These are phyloP conservation scores for Gallinago stenura DNA, from an alignment of 2,797 vertebrate genomes.

Conservation along the genomic window DNA sequence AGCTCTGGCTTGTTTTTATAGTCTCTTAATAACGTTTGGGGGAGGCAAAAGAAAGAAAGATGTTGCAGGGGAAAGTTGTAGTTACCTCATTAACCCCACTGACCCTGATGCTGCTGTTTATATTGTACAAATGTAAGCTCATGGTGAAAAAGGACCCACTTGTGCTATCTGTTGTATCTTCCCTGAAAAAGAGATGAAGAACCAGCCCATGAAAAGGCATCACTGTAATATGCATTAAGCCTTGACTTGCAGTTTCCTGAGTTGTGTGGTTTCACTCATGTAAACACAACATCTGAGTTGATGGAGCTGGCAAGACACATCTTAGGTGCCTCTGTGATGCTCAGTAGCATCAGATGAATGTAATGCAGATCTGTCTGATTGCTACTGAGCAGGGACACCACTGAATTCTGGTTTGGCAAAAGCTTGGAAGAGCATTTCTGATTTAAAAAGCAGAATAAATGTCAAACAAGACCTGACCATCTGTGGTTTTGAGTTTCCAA, in stretches of 20 bases:
- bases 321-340: not conserved
- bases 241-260: not conserved
- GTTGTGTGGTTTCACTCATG: not conserved
- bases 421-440: not conserved
- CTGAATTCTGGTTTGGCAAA: not conserved
- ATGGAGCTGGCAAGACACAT: not conserved
- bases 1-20: not conserved
- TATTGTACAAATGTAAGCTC: not conserved
- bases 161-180: not conserved
- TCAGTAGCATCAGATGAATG: not conserved
- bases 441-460: not conserved
- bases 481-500: not conserved
- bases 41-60: not conserved
- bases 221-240: not conserved
- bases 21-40: not conserved
- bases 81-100: not conserved
- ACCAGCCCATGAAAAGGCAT: not conserved
- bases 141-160: not conserved
- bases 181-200: not conserved
- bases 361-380: not conserved
- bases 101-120: not conserved
- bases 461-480: not conserved
- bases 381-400: rapidly evolving
- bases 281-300: not conserved
- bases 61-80: not conserved